Evolutionary conservation across 2,888 invertebrate species (phyloP), one percentile per base, ranked within the genome.

Genomic region (Amphipoea oculea): DNA sequence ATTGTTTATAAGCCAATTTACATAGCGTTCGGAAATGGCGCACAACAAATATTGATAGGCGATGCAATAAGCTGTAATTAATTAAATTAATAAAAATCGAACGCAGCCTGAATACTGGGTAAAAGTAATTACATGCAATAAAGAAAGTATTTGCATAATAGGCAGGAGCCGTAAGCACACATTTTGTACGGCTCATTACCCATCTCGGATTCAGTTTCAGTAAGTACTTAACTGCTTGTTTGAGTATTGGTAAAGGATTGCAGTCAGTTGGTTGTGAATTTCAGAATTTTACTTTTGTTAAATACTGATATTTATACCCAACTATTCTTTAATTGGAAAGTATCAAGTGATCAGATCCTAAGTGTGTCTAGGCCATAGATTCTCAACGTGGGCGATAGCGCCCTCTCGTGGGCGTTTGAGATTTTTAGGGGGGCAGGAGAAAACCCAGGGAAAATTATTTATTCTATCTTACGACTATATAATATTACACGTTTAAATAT

Each of bases 41-140:
- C 20, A 63, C 23, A 57, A 54, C 73, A 78, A 78, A 84, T 84
- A 87, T 87, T 87, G 76, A 71, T 67, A 57, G 42, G 36, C 54
- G 40, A 65, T 45, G 84, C 84, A 86, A 78, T 73, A 84, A 78
- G 45, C 42, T 71, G 73, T 78, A 67, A 87, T 87, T 84, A 83
- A 86, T 83, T 67, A 40, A 70, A 83, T 70, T 57, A 70, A 73
- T 72, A 72, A 72, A 83, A 86, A 48, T n/a, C 54, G 51, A n/a
- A 77, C 45, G 17, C 48, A 3, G 57, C 36, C 54, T 63, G 72
- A 72, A 81, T 82, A 57, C 67, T 60, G 45, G 17, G 5, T 65
- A 51, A 86, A 66, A 76, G 40, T 67, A 63, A 83, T 76, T 29
- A 57, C 60, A 48, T 9, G 62, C 40, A 45, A 48, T 81, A 81